Evolutionary conservation across 2,888 invertebrate species (phyloP), one percentile per base, ranked within the genome.

Genomic region (Clanis bilineata): DNA sequence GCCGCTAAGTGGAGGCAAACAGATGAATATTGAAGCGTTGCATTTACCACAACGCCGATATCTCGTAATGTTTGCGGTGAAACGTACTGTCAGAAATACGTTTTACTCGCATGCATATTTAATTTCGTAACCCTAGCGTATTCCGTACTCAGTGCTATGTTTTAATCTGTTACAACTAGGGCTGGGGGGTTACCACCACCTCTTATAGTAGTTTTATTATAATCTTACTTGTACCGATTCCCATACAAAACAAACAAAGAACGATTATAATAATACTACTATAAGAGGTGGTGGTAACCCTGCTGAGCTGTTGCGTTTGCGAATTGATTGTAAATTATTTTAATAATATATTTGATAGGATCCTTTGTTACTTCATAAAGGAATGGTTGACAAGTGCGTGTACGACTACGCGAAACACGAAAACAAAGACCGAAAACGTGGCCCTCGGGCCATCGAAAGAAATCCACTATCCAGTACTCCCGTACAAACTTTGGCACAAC

Each of bases 401-500:
- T n/a, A n/a, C n/a, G n/a, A n/a, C n/a, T n/a, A n/a, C n/a, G n/a
- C n/a, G 23, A 43, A 32, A 32, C 12, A 23, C 9, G 51, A 51
- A 51, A 59, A 59, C 44, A 56, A 55, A 54, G 41, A 36, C n/a
- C 15, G 32, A 44, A 45, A 59, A 23, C 39, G 39, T 41, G 54
- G 22, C 32, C 22, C 21, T 38, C 15, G 23, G n/a, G 32, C n/a
- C 57, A 51, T 51, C 4, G 47, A n/a, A 51, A 51, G 32, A 51
- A 62, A 59, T 6, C 47, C 45, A 41, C 43, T 45, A 59, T 6
- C 47, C 45, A 41, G 51, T 45, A 59, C 54, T 62, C 57, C 32
- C 23, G 15, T 62, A 59, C 64, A 62, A 71, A 69, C 32, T 64
- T 67, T 71, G 71, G 71, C 71, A 51, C n/a, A 62, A 51, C 64